Percentiles rank a stretch among this genome's conserved stretches.
Evolutionary conservation across 1,140 invertebrate genomes (phyloP).

Genomic region (Maniola jurtina): DNA sequence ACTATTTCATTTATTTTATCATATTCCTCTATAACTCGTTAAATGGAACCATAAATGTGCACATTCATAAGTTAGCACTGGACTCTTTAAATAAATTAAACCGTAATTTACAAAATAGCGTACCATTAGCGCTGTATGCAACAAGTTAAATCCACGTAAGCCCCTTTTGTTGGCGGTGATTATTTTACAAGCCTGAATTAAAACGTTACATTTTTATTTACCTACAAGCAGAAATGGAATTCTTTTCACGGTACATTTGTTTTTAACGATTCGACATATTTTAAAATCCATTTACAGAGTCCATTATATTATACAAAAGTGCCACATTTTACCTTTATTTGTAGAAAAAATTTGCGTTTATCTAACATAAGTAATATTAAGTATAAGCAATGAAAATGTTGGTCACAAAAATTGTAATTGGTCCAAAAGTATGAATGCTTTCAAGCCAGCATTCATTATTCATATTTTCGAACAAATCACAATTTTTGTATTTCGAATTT

Average conservation of each 20-base stretch:
- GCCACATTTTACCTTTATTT: no score
- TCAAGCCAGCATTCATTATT: no score
- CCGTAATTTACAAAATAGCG: constrained; percentile 23
- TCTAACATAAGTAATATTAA: no score
- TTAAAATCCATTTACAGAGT: neutral
- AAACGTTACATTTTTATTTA: constrained; percentile 12
- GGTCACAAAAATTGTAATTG: no score
- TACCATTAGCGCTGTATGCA: constrained; percentile 25
- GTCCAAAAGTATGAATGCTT: no score
- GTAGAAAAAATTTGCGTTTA: no score
- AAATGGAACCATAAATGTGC: neutral
- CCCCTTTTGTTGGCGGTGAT: constrained; percentile 33
- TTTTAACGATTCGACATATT: constrained; percentile 26
- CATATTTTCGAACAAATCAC: no score
- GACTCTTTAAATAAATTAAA: constrained; percentile 22
- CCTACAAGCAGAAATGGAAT: neutral
- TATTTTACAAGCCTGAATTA: constrained; percentile 31
- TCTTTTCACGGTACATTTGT: constrained; percentile 7
- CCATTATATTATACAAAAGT: no score
- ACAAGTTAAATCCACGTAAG: constrained; percentile 41
- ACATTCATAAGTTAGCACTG: constrained; percentile 19
- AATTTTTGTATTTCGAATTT: no score
- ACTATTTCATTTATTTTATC: no score
- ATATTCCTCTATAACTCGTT: neutral
- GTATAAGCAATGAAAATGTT: no score